phyloP scores from a whole-genome alignment of 2,113 vertebrate genomes.

The Oceanodroma tethys region DNA sequence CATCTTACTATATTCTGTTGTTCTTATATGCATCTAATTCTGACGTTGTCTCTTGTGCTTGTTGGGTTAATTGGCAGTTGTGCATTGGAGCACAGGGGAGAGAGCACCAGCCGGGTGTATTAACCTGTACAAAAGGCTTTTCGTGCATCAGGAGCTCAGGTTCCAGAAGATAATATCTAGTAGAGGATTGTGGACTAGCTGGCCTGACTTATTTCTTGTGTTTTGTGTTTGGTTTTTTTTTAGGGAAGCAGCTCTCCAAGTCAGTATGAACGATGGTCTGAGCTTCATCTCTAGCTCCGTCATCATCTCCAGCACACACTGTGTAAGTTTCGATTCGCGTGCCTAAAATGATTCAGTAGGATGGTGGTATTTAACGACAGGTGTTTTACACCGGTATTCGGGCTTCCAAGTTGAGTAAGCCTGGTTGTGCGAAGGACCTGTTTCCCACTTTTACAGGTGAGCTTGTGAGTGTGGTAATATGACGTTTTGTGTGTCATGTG shows the following conservation, averaged over 20 bases:
- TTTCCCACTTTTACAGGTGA: not conserved
- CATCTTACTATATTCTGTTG: not conserved
- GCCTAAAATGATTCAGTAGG: not conserved
- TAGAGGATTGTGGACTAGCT: not conserved
- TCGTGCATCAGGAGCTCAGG: not conserved
- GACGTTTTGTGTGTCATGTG: fast-evolving
- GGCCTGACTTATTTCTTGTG: not conserved
- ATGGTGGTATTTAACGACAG: not conserved
- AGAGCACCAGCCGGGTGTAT: not conserved
- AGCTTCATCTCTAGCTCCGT: constrained; percentile 98
- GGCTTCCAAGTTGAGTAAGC: not conserved
- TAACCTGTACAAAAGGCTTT: not conserved
- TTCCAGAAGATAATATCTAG: not conserved
- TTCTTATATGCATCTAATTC: fast-evolving
- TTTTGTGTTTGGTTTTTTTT: not conserved
- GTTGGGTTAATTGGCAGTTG: not conserved
- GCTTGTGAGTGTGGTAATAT: fast-evolving
- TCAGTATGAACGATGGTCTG: constrained; percentile 97
- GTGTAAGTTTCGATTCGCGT: constrained; percentile 76
- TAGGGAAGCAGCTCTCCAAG: constrained; percentile 90
- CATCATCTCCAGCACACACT: constrained; percentile 94
- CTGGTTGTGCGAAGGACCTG: not conserved
- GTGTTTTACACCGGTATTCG: fast-evolving
- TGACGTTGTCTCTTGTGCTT: fast-evolving
- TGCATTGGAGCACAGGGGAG: not conserved